Conservation (phyloP, 2,797 vertebrate genomes). For the Myotis vivesi region DNA sequence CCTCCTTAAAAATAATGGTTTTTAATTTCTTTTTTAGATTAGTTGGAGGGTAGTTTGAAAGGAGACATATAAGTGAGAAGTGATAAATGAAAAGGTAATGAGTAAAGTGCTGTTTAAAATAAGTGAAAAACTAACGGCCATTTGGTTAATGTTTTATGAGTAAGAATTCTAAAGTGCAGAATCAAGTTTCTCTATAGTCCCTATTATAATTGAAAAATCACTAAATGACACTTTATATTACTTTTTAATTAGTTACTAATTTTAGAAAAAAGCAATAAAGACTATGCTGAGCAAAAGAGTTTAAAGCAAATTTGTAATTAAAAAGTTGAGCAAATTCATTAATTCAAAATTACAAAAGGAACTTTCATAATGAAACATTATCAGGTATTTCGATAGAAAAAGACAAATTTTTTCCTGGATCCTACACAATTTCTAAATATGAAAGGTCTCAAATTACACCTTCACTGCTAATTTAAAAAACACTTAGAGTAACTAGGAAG, state of each 20-base stretch:
- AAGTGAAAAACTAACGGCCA: constrained; percentile 15
- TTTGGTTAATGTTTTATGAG: background rate
- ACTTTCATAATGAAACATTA: constrained; percentile 8
- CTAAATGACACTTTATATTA: constrained; percentile 60
- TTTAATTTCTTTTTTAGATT: constrained; percentile 57
- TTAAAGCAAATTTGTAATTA: constrained; percentile 63
- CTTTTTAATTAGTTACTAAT: constrained; percentile 57
- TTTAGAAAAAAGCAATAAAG: constrained; percentile 65
- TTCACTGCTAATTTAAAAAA: constrained; percentile 53
- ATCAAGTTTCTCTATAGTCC: constrained; percentile 33
- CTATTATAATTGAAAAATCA: constrained; percentile 31
- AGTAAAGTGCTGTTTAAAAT: constrained; percentile 31
- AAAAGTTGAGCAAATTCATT: constrained; percentile 63
- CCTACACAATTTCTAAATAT: constrained; percentile 52
- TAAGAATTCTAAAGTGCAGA: constrained; percentile 30
- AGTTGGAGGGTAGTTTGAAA: constrained; percentile 18
- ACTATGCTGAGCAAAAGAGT: constrained; percentile 6
- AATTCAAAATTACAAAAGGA: constrained; percentile 45
- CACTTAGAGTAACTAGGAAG: background rate
- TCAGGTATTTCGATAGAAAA: constrained; percentile 49
- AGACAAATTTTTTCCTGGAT: constrained; percentile 41
- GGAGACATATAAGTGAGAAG: background rate
- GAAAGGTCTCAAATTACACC: constrained; percentile 48
- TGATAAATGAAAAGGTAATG: constrained; percentile 9
- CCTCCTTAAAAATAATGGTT: constrained; percentile 28